Percentiles rank a stretch among this genome's conserved stretches.
Conservation (phyloP, 2,888 invertebrate genomes). For the Ceraclea dissimilis region DNA sequence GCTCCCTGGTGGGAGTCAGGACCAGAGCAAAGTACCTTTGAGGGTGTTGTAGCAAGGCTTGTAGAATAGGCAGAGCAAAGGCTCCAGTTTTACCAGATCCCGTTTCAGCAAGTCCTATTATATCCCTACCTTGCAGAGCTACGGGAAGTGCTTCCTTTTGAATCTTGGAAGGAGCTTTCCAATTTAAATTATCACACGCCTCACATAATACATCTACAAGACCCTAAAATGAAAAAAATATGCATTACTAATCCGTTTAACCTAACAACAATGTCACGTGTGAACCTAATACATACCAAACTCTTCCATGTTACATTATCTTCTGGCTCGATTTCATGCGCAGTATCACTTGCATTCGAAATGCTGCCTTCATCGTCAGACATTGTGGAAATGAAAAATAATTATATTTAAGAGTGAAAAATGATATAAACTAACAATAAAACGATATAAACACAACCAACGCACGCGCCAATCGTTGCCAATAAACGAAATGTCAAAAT, state of each 20-base stretch:
- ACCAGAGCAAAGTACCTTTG: slow-evolving; percentile 91
- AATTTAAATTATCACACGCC: slow-evolving; percentile 87
- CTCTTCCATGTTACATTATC: slow-evolving; percentile 40
- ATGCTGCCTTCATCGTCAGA: not conserved
- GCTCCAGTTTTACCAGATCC: slow-evolving; percentile 98
- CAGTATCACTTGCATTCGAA: not conserved
- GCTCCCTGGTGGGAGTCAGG: slow-evolving; percentile 92
- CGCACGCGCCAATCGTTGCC: too few relatives aligned
- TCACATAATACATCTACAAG: slow-evolving; percentile 83
- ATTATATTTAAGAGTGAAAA: not conserved
- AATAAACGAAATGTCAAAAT: too few relatives aligned
- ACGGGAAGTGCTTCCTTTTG: slow-evolving; percentile 91
- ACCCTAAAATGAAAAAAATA: slow-evolving; percentile 53
- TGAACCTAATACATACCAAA: slow-evolving; percentile 34
- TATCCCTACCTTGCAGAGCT: slow-evolving; percentile 76
- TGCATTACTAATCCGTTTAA: not conserved
- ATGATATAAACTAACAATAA: too few relatives aligned
- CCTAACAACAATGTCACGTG: not conserved
- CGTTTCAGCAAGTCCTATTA: slow-evolving; percentile 71
- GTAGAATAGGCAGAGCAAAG: slow-evolving; percentile 93
- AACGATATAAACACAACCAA: too few relatives aligned
- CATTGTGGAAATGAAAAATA: not conserved
- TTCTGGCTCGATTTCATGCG: not conserved
- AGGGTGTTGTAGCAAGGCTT: slow-evolving; percentile 81
- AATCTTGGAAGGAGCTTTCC: slow-evolving; percentile 92